Percentiles rank a stretch among this genome's conserved stretches.
These are phyloP conservation scores for Cydia strobilella DNA, from an alignment of 1,140 invertebrate species.

Conservation along the genomic window DNA sequence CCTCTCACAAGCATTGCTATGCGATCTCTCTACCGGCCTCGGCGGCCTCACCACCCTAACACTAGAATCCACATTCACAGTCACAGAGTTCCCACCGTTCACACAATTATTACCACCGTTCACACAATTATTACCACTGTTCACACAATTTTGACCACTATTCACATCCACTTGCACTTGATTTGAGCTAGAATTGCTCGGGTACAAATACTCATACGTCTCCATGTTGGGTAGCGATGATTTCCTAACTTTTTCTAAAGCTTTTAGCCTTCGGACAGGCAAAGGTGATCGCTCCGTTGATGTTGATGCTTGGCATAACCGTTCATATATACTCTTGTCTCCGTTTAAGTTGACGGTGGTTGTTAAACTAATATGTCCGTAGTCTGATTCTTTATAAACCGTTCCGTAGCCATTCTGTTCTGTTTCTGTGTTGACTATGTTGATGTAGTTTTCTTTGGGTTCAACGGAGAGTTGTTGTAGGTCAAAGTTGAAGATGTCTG, in stretches of 20 bases:
- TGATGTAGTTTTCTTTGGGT: conserved; percentile 51
- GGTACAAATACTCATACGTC: conserved; percentile 65
- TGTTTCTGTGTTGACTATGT: conserved; percentile 70
- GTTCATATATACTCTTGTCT: conserved; percentile 55
- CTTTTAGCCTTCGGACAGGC: conserved; percentile 48
- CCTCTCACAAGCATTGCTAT: conserved; percentile 55
- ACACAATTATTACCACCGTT: too few relatives aligned
- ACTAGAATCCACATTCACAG: conserved; percentile 44
- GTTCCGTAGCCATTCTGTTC: conserved; percentile 58
- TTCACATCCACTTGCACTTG: conserved; percentile 12
- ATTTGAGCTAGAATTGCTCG: conserved; percentile 41
- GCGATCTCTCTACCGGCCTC: not conserved
- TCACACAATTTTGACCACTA: conserved; percentile 2
- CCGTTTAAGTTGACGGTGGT: conserved; percentile 61
- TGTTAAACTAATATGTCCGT: conserved; percentile 67
- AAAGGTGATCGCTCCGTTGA: conserved; percentile 52
- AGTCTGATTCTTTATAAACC: conserved; percentile 54
- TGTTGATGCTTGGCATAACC: conserved; percentile 67
- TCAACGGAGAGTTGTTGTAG: conserved; percentile 54
- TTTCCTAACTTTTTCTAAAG: conserved; percentile 59
- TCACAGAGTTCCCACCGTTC: not conserved
- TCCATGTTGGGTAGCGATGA: conserved; percentile 69
- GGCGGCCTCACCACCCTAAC: conserved; percentile 42
- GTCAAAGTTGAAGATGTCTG: conserved; percentile 64
- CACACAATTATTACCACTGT: not conserved